phyloP scores from a whole-genome alignment of 64 coral and sea anemone genomes.

The Trachythela sp. region DNA sequence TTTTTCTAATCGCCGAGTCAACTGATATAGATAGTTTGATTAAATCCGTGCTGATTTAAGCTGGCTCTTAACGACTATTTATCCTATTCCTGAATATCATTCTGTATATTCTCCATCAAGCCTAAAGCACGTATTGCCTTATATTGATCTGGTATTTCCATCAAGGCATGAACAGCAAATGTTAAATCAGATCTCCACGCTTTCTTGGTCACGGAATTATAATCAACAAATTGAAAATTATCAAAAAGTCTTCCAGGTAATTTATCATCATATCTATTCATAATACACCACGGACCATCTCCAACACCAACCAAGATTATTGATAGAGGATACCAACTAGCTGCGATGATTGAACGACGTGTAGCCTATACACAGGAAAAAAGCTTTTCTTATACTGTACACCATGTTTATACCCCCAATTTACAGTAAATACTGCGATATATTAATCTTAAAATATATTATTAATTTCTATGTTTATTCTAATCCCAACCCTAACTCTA shows the following conservation, averaged over 20 bases:
- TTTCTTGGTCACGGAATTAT: background rate
- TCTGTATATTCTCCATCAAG: constrained; percentile 26
- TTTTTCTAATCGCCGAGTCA: too few relatives aligned
- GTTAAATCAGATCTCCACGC: constrained; percentile 41
- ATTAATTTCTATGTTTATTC: too few relatives aligned
- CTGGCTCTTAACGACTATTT: too few relatives aligned
- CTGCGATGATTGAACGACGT: constrained; percentile 60
- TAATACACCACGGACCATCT: constrained; percentile 87
- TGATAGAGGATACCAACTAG: constrained; percentile 69
- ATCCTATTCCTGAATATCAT: background rate
- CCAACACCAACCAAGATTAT: constrained; percentile 92
- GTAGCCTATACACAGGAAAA: background rate
- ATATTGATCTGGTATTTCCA: constrained; percentile 95
- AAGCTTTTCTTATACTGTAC: too few relatives aligned
- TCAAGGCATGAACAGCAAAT: constrained; percentile 79
- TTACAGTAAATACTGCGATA: too few relatives aligned
- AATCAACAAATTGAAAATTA: constrained; percentile 98
- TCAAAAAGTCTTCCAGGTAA: constrained; percentile 73
- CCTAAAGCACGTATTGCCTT: constrained; percentile 62
- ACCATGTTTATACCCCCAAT: too few relatives aligned
- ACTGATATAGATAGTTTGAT: too few relatives aligned
- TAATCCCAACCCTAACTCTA: too few relatives aligned
- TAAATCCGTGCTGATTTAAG: too few relatives aligned
- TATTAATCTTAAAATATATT: too few relatives aligned
- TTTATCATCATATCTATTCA: constrained; percentile 82